A percentile compares a stretch with the other conserved stretches of the same genome.
Evolutionary conservation across 2,113 vertebrate genomes (phyloP).

Genomic region (Leptosomus discolor): DNA sequence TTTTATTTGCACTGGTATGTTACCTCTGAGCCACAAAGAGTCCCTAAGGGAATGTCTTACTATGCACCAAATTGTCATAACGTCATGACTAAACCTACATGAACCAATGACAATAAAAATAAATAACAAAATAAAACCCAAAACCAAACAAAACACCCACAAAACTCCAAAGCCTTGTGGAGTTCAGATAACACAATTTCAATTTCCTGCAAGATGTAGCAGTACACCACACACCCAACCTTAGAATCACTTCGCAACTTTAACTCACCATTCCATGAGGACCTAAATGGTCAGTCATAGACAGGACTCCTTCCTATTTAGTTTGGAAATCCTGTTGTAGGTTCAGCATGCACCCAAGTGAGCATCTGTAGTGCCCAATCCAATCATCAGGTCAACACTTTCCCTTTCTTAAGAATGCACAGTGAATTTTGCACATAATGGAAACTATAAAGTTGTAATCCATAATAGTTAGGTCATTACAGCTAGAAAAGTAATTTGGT

Average conservation of each 20-base stretch:
- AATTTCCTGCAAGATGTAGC: not conserved
- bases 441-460: not conserved
- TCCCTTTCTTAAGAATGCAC: not conserved
- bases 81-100: not conserved
- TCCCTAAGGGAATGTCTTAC: not conserved
- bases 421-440: not conserved
- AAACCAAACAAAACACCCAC: fast-evolving
- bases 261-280: not conserved
- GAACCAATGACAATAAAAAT: not conserved
- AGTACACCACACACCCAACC: not conserved
- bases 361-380: not conserved
- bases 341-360: not conserved
- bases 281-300: not conserved
- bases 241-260: not conserved
- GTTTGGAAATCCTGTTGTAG: not conserved
- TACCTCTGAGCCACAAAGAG: not conserved
- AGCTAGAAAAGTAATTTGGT: not conserved
- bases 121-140: not conserved
- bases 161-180: not conserved
- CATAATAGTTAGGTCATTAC: not conserved
- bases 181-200: not conserved
- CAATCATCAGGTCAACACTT: not conserved
- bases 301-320: not conserved
- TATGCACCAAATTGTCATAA: not conserved
- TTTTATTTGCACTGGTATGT: not conserved